Conservation (phyloP, 2,797 vertebrate species). For the Poeciliopsis gracilis region DNA sequence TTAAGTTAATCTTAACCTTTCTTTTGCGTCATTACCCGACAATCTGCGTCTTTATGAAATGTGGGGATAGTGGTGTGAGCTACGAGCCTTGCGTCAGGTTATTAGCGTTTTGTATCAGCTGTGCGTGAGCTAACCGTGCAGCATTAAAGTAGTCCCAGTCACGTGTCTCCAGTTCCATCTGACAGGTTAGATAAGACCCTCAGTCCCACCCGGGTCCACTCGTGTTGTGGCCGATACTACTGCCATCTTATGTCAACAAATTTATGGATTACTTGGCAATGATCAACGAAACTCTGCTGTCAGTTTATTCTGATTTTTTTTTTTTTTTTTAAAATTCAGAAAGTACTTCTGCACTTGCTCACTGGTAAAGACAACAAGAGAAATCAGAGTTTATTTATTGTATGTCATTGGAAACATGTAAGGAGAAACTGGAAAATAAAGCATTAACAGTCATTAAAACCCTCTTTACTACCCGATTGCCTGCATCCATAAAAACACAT, state of each 20-base stretch:
- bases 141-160: slow-evolving; percentile 24
- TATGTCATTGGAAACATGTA: not conserved
- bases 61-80: not conserved
- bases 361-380: not conserved
- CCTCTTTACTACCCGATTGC: not conserved
- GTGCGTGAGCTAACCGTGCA: not conserved
- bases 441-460: not conserved
- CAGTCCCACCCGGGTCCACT: slow-evolving; percentile 24
- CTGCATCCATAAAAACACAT: not conserved
- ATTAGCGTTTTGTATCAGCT: not conserved
- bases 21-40: too few species aligned
- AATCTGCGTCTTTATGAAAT: accelerated
- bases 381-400: not conserved
- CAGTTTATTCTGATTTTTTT: not conserved
- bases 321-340: not conserved
- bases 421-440: not conserved
- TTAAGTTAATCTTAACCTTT: not conserved
- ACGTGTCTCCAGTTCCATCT: slow-evolving; percentile 29
- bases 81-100: accelerated
- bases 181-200: slow-evolving; percentile 64
- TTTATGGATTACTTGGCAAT: slow-evolving; percentile 14
- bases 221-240: not conserved
- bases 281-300: not conserved
- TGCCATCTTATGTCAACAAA: not conserved
- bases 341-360: not conserved